Base-by-base conservation (phyloP, 2,888 invertebrate species). In the Leuctra nigra region DNA sequence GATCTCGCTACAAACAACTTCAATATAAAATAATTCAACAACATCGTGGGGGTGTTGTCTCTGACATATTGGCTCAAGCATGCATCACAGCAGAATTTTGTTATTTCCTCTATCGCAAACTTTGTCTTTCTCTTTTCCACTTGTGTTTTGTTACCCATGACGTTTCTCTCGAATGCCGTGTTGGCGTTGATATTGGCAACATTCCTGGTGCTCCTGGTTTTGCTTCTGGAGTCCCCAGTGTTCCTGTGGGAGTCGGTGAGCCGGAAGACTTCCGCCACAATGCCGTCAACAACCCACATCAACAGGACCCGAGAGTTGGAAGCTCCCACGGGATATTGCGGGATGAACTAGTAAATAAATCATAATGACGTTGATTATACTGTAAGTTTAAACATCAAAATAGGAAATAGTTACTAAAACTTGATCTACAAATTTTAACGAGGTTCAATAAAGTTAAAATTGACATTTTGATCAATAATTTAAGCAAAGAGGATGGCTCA, bases 101-200 rank as follows among this genome's bases (percentile, higher is more conserved):
- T 47, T 53, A 48, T 55, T 29, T 36, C 33, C 22, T 47, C 41
- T 46, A 20, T 35, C 39, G n/a, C 44, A 44, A 18, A 35, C 38
- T 35, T 16, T 50, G 41, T 50, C 39, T 38, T 29, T 56, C 53
- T 44, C 23, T 4, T 22, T 44, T 20, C 23, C 44, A 44, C 44
- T 20, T 20, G 20, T 22, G 23, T n/a, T 50, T 20, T 18, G 33
- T 16, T 44, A 23, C 23, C n/a, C 22, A 20, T 9, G 20, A 23
- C n/a, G 44, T 33, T 50, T 50, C 47, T 33, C 54, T 54, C 23
- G 18, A 18, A 18, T 36, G 36, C 39, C 18, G 39, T n/a, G n/a
- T n/a, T 20, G 20, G 18, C 56, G 41, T 52, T 46, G 41, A 58
- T 58, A 60, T 60, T 60, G 60, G 48, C 56, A 54, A 46, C 59